Percentiles rank a stretch among this genome's conserved stretches.
phyloP scores from a whole-genome alignment of 1,140 invertebrate species.

The Heliconius himera region DNA sequence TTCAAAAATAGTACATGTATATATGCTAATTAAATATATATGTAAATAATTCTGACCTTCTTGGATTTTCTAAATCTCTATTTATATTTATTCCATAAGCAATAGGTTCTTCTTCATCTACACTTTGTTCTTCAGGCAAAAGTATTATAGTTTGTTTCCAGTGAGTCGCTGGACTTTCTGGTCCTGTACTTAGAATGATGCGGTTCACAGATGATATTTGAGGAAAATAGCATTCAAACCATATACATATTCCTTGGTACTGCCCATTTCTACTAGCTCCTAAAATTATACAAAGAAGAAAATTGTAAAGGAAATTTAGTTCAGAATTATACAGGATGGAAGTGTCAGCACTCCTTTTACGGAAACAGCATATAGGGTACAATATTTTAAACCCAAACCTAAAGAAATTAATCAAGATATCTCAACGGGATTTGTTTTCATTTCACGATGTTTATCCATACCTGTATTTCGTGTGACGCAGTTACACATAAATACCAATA shows the following conservation, averaged over 20 bases:
- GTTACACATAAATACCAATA: no score
- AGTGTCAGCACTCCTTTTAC: no score
- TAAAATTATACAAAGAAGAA: slow-evolving; percentile 32
- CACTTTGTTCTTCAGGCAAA: slow-evolving; percentile 80
- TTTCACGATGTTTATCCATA: no score
- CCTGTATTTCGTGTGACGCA: no score
- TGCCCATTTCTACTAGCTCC: slow-evolving; percentile 82
- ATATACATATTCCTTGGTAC: slow-evolving; percentile 88
- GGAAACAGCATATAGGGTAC: no score
- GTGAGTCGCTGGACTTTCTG: slow-evolving; percentile 90
- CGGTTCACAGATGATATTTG: slow-evolving; percentile 46
- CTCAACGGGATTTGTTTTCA: no score
- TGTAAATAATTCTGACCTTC: slow-evolving; percentile 52
- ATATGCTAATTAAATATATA: neutral
- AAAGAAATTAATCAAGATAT: no score
- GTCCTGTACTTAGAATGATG: slow-evolving; percentile 89
- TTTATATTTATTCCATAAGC: slow-evolving; percentile 86
- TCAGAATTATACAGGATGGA: no score
- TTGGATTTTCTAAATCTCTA: slow-evolving; percentile 61
- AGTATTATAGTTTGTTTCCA: slow-evolving; percentile 99
- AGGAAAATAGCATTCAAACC: slow-evolving; percentile 85
- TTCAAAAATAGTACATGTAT: no score
- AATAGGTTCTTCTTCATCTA: slow-evolving; percentile 84
- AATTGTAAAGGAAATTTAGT: no score
- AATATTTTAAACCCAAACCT: no score